Evolutionary conservation across 2,888 invertebrate genomes (phyloP).

Genomic region (Zaprionus obscuricornis): DNA sequence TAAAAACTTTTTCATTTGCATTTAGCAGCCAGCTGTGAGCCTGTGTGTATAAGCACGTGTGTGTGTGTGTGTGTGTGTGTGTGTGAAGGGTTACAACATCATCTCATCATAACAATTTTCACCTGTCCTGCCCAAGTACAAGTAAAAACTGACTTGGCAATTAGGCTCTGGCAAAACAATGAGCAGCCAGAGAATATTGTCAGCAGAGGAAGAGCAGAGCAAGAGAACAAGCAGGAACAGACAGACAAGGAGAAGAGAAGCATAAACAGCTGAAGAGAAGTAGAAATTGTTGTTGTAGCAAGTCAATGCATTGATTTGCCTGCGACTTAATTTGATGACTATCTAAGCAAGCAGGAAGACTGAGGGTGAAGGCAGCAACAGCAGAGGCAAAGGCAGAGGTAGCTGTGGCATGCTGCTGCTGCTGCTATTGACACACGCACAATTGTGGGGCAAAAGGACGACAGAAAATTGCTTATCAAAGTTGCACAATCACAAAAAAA

Average conservation of each 20-base stretch:
- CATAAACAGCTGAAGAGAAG: slow-evolving; percentile 5
- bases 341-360: slow-evolving; percentile 40
- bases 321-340: slow-evolving; percentile 71
- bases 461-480: slow-evolving; percentile 69
- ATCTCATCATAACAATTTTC: slow-evolving; percentile 65
- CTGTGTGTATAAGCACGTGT: not conserved
- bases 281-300: no score
- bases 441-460: slow-evolving; percentile 36
- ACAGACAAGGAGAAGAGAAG: slow-evolving; percentile 10
- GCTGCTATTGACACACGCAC: slow-evolving; percentile 66
- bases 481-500: slow-evolving; percentile 68
- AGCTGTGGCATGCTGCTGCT: slow-evolving; percentile 37
- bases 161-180: slow-evolving; percentile 66
- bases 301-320: slow-evolving; percentile 63
- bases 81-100: slow-evolving; percentile 29
- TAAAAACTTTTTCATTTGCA: slow-evolving; percentile 74
- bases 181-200: no score
- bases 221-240: not conserved
- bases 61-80: slow-evolving; percentile 8
- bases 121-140: slow-evolving; percentile 42
- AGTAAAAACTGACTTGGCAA: slow-evolving; percentile 45
- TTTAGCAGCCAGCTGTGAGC: slow-evolving; percentile 42
- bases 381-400: slow-evolving; percentile 16
- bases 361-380: not conserved
- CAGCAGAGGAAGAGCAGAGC: not conserved